These are phyloP conservation scores for Venturia canescens DNA, from an alignment of 1,140 invertebrate genomes.

Conservation along the genomic window DNA sequence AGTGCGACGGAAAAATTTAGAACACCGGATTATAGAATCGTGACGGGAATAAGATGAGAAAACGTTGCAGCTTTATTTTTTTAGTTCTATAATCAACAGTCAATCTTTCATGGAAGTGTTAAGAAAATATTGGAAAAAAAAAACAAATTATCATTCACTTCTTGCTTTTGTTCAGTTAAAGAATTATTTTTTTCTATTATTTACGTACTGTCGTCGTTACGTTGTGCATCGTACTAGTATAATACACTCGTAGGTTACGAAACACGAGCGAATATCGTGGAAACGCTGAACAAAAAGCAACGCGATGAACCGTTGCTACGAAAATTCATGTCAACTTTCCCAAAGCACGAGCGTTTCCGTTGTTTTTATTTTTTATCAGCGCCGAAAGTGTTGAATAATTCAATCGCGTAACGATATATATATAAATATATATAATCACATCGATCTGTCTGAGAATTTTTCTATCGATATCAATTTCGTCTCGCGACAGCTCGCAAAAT, in stretches of 20 bases:
- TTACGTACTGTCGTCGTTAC: too few species aligned
- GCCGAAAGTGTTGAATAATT: constrained; percentile 1
- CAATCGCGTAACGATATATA: not conserved
- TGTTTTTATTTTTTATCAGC: constrained; percentile 14
- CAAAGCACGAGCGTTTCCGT: too few species aligned
- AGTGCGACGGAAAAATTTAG: constrained; percentile 33
- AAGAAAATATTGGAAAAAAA: constrained; percentile 15
- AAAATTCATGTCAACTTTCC: too few species aligned
- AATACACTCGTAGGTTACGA: too few species aligned
- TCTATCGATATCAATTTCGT: constrained; percentile 5
- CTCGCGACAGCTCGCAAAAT: constrained; percentile 2
- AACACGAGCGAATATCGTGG: too few species aligned
- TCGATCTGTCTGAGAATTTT: constrained; percentile 4
- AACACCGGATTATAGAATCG: constrained; percentile 35
- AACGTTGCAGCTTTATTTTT: constrained; percentile 17
- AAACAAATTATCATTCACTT: not conserved
- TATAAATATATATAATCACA: not conserved
- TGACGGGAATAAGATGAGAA: constrained; percentile 44
- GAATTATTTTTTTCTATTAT: too few species aligned
- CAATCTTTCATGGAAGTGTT: not conserved
- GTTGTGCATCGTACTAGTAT: too few species aligned
- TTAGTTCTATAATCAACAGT: constrained; percentile 21
- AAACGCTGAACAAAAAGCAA: too few species aligned
- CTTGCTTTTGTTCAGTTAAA: too few species aligned
- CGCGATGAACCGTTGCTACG: too few species aligned